Base-by-base conservation (phyloP, 2,888 invertebrate species). In the Dione vanillae region DNA sequence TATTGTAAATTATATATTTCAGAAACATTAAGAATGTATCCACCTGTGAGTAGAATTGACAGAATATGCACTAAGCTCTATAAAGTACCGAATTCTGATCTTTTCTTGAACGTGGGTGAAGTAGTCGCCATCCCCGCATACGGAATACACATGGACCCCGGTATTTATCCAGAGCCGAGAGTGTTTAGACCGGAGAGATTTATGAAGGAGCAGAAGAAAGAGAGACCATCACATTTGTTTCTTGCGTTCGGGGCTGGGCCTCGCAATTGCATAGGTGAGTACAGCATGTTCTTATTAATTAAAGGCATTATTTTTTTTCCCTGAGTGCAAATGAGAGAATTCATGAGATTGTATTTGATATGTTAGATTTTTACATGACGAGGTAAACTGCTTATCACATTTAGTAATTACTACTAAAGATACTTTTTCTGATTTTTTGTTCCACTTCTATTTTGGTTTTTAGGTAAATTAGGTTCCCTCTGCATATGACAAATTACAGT, bases 21-120 rank as follows among this genome's bases (percentile, higher is more conserved):
- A 94, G 95, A 95, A 89, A 94, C 94, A 0, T 83, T 95, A 52
- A 89, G 95, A 35, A 82, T 94, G 77, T 94, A 94, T 80, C 95
- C 95, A 0, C 94, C 95, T 0, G 88, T 94, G 3, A 87, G 93
- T 1, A 83, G 93, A 43, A 83, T 95, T 0, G 94, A 94, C 70
- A 86, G 95, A 68, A 80, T 87, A 0, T 95, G 95, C 73, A 94
- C 94, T 0, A 94, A 94, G 76, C 87, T 92, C 1, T 95, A 94
- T 79, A 86, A 80, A 1, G 74, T 95, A 1, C 94, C 94, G 0
- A 93, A 91, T 0, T 89, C 91, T 0, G 82, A 89, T 1, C 77
- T 94, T 7, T 78, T 83, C 0, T 73, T 95, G 0, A 81, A 92
- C 43, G 88, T 88, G 5, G 95, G 94, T 0, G 89, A 91, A 35